Conservation (phyloP, 2,888 invertebrate species). For the Polydrusus cervinus region DNA sequence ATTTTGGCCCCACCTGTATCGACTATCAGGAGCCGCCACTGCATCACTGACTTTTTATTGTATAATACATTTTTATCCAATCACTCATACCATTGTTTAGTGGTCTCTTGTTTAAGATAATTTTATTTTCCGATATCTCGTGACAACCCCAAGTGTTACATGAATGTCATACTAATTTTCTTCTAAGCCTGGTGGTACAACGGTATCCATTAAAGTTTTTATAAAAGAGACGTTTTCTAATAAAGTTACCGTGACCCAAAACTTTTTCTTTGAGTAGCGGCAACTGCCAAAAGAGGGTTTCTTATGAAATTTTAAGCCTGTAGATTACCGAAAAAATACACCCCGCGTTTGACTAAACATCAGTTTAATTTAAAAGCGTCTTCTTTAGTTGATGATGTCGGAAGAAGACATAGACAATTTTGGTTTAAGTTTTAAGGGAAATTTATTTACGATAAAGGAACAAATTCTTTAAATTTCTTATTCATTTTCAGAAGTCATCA, state of each 20-base stretch:
- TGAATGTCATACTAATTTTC: neutral
- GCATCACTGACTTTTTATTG: too few relatives aligned
- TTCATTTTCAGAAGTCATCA: too few relatives aligned
- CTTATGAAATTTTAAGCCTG: constrained; percentile 1
- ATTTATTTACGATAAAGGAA: too few relatives aligned
- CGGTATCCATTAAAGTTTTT: neutral
- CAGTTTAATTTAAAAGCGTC: neutral
- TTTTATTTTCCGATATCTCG: too few relatives aligned
- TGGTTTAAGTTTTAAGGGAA: neutral
- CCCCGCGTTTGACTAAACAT: neutral
- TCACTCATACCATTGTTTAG: too few relatives aligned
- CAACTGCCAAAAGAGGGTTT: neutral
- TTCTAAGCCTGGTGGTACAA: neutral
- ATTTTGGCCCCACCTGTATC: too few relatives aligned
- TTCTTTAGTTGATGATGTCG: neutral
- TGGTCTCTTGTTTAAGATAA: too few relatives aligned
- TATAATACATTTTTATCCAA: too few relatives aligned
- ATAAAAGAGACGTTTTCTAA: constrained; percentile 4
- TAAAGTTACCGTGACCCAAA: neutral
- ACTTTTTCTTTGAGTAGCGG: constrained; percentile 2
- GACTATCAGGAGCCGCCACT: too few relatives aligned
- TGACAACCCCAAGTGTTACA: neutral
- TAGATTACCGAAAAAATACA: constrained; percentile 8
- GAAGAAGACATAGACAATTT: neutral
- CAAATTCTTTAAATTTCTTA: too few relatives aligned